Evolutionary conservation across 2,888 invertebrate species (phyloP).

Genomic region (Carabus problematicus): DNA sequence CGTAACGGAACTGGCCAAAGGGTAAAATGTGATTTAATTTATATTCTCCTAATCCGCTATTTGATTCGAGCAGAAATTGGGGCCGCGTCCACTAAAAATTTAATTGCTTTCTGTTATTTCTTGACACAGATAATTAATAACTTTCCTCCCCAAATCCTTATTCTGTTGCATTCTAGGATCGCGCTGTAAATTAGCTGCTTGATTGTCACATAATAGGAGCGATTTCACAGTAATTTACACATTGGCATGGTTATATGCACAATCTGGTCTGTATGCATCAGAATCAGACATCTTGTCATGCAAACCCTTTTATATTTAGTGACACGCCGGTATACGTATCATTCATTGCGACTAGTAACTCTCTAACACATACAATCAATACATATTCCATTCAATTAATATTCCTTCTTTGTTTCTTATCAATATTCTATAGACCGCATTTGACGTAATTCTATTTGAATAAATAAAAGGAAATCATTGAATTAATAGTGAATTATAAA

Average conservation of each 20-base stretch:
- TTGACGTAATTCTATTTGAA: no score
- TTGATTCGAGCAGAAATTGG: conserved; percentile 35
- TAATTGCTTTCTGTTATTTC: conserved; percentile 41
- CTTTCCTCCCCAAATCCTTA: conserved; percentile 23
- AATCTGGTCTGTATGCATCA: no score
- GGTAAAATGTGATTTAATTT: conserved; percentile 39
- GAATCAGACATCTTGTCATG: no score
- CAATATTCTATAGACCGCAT: no score
- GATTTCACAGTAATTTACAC: conserved; percentile 30
- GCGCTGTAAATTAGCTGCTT: conserved; percentile 32
- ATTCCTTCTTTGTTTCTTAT: no score
- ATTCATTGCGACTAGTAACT: no score
- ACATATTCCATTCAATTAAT: no score
- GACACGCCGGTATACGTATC: no score
- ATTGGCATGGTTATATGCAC: conserved; percentile 8
- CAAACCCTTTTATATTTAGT: no score
- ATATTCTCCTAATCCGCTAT: conserved; percentile 41
- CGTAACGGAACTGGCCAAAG: conserved; percentile 31
- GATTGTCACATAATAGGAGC: conserved; percentile 30
- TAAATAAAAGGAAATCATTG: no score
- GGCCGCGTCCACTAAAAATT: conserved; percentile 33
- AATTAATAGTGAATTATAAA: no score
- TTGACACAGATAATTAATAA: conserved; percentile 37
- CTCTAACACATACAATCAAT: no score
- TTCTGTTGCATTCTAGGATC: conserved; percentile 34